Base-by-base conservation (phyloP, 2,113 vertebrate species). In the Tapirus terrestris region DNA sequence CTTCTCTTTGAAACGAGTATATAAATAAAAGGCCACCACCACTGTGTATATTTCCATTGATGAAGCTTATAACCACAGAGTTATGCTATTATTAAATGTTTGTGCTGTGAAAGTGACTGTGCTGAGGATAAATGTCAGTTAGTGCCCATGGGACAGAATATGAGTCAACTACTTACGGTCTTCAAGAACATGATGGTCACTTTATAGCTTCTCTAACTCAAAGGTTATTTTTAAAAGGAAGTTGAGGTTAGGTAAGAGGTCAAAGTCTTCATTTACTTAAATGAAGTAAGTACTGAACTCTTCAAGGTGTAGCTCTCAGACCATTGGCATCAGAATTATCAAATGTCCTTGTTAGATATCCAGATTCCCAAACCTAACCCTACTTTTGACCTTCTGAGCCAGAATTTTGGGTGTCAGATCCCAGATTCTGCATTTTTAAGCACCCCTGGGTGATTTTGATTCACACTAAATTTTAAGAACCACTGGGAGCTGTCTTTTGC, bases 1-100 rank as follows among this genome's bases (percentile, higher is more conserved):
- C 94, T 97, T 97, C 97, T 82, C 97, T 98, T 98, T 98, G 98
- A 98, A 98, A 98, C 96, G 80, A 96, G 67, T 94, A 60, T 80
- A 96, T 86, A 8, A 84, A 67, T 94, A 98, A 98, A 97, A 98
- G 84, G 95, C 96, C 92, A 95, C 96, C 94, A 90, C 96, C 8
- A 36, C 90, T 98, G 95, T 97, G 96, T 92, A 17, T 96, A 97
- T 96, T 98, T 98, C 96, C 90, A 97, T 88, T 96, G 94, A 95
- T 88, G 96, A 98, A 94, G 84, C 85, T 96, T 93, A 82, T 94
- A 98, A 93, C 94, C 95, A 94, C 70, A 84, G 96, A 92, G 58
- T 23, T 88, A 70, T 16, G 7, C 81, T 72, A 33, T 96, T 96
- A 94, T 98, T 98, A 98, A 94, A 85, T 60, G 51, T 72, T 43